These are phyloP conservation scores for Saturnia japonica DNA, from an alignment of 2,888 invertebrate species.

Conservation along the genomic window DNA sequence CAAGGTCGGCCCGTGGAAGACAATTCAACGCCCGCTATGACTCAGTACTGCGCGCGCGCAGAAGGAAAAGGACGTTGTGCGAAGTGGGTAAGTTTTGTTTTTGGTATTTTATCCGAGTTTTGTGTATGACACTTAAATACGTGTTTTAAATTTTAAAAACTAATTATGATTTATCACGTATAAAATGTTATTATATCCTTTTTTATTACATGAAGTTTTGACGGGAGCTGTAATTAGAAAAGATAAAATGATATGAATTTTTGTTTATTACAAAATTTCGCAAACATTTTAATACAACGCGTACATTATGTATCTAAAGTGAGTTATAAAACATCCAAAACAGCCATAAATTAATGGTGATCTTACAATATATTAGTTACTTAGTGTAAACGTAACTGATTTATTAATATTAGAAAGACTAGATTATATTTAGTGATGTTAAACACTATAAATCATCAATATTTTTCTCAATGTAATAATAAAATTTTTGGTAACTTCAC, in stretches of 20 bases:
- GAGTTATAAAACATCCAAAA: background rate
- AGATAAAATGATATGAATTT: background rate
- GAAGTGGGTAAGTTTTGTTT: constrained; percentile 39
- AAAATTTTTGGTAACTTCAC: background rate
- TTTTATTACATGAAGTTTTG: background rate
- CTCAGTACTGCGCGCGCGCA: constrained; percentile 38
- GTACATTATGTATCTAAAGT: background rate
- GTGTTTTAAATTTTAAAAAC: background rate
- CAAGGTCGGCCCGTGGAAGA: constrained; percentile 34
- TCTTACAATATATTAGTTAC: background rate
- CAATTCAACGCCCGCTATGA: constrained; percentile 24
- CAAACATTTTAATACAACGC: background rate
- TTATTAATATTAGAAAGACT: background rate
- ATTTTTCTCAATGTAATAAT: background rate
- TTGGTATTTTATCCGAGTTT: constrained; percentile 23
- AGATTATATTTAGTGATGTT: background rate
- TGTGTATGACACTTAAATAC: background rate
- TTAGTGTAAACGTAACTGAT: background rate
- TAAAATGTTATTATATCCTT: background rate
- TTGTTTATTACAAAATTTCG: background rate
- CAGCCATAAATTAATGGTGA: background rate
- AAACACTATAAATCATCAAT: background rate
- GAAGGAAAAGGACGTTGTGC: constrained; percentile 30
- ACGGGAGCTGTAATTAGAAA: background rate
- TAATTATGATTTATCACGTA: background rate